These are phyloP conservation scores for Heliocidaris erythrogramma DNA, from an alignment of 35 echinoderm and acorn worm genomes.

Conservation along the genomic window DNA sequence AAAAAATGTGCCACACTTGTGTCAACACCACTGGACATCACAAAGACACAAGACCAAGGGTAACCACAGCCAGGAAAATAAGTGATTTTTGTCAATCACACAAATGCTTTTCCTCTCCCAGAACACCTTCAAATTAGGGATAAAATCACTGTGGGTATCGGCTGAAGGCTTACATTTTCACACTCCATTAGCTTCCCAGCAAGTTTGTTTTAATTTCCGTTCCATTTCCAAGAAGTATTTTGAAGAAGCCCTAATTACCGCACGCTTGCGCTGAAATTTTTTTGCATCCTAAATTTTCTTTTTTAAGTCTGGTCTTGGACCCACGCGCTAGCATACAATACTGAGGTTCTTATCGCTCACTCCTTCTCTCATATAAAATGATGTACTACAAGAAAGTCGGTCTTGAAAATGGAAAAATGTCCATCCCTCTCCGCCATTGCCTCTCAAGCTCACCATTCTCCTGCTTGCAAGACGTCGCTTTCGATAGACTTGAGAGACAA, in stretches of 20 bases:
- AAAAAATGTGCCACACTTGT: not conserved
- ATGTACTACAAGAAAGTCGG: slow-evolving; percentile 1
- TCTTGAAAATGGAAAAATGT: not conserved
- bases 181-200: not conserved
- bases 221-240: not conserved
- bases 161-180: not conserved
- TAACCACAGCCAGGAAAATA: not conserved
- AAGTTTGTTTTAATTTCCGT: not conserved
- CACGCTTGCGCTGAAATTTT: slow-evolving; percentile 29
- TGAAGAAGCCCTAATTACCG: not conserved
- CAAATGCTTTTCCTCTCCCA: not conserved
- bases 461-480: not conserved
- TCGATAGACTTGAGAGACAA: not conserved
- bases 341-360: not conserved
- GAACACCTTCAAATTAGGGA: not conserved
- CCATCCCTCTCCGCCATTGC: not conserved
- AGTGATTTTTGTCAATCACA: not conserved
- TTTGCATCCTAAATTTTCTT: slow-evolving; percentile 38
- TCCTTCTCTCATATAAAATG: not conserved
- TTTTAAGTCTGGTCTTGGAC: slow-evolving; percentile 40
- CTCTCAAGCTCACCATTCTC: not conserved
- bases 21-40: not conserved
- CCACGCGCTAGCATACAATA: slow-evolving; percentile 26
- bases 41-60: not conserved
- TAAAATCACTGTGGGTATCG: not conserved